Conservation (phyloP, 2,888 invertebrate genomes). For the Ceriagrion tenellum region DNA sequence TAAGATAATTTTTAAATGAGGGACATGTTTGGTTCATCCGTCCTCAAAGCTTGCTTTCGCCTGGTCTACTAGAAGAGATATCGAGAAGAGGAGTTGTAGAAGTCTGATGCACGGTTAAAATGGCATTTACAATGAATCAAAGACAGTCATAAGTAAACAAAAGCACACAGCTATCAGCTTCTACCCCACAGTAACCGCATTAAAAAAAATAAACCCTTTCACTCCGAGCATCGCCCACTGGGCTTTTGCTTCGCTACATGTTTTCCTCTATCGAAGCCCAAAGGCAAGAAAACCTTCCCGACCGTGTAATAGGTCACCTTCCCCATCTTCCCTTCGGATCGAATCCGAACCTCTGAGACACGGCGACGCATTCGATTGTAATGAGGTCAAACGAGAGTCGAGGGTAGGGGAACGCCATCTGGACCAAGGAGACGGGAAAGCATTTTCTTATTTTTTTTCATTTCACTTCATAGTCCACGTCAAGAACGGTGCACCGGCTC, state of each 20-base stretch:
- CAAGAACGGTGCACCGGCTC: background rate
- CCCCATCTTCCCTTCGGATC: background rate
- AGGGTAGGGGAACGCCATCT: background rate
- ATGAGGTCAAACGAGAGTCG: background rate
- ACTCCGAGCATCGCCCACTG: too few species aligned
- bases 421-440: background rate
- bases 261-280: background rate
- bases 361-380: slow-evolving; percentile 14
- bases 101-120: too few species aligned
- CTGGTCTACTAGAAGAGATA: too few species aligned
- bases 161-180: too few species aligned
- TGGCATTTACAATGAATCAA: too few species aligned
- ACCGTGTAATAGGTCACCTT: background rate
- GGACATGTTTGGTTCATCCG: too few species aligned
- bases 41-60: too few species aligned
- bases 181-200: too few species aligned
- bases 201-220: too few species aligned
- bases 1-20: too few species aligned
- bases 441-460: background rate
- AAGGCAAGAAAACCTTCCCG: background rate
- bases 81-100: too few species aligned
- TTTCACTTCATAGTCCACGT: background rate
- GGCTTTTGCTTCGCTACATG: background rate
- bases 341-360: background rate
- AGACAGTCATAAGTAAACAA: too few species aligned